Conservation (phyloP, 2,113 vertebrate species). For the Oostethus manadensis region DNA sequence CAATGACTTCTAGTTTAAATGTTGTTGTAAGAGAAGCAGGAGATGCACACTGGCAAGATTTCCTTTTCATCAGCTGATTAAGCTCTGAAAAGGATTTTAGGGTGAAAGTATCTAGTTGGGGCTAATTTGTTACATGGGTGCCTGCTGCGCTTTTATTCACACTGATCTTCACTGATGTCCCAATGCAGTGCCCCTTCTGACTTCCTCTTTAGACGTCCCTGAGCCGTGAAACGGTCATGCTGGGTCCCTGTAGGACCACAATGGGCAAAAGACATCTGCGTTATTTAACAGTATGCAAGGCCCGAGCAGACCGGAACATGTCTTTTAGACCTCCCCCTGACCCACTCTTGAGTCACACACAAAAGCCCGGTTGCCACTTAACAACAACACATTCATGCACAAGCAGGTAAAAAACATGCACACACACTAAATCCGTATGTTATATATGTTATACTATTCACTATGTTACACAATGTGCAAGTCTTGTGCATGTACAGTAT, state of each 20-base stretch:
- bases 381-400: slow-evolving; percentile 41
- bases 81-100: slow-evolving; percentile 4
- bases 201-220: slow-evolving; percentile 49
- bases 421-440: background rate
- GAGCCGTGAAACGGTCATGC: slow-evolving; percentile 56
- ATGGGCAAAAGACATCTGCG: slow-evolving; percentile 56
- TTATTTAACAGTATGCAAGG: slow-evolving; percentile 42
- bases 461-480: too few relatives aligned
- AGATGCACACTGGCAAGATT: slow-evolving; percentile 1
- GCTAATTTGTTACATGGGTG: slow-evolving; percentile 58
- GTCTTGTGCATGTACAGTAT: background rate
- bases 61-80: slow-evolving; percentile 13
- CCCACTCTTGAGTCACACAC: slow-evolving; percentile 29
- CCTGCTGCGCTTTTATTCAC: slow-evolving; percentile 47
- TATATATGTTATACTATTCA: too few relatives aligned
- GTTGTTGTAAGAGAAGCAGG: background rate
- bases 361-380: slow-evolving; percentile 41
- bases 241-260: slow-evolving; percentile 46
- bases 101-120: slow-evolving; percentile 44
- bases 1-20: background rate
- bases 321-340: slow-evolving; percentile 48
- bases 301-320: slow-evolving; percentile 51
- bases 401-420: slow-evolving; percentile 26
- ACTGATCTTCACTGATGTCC: slow-evolving; percentile 44
- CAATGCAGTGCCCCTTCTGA: slow-evolving; percentile 44